A percentile compares a stretch with the other conserved stretches of the same genome.
phyloP scores from a whole-genome alignment of 1,140 invertebrate genomes.

The Prorops nasuta region DNA sequence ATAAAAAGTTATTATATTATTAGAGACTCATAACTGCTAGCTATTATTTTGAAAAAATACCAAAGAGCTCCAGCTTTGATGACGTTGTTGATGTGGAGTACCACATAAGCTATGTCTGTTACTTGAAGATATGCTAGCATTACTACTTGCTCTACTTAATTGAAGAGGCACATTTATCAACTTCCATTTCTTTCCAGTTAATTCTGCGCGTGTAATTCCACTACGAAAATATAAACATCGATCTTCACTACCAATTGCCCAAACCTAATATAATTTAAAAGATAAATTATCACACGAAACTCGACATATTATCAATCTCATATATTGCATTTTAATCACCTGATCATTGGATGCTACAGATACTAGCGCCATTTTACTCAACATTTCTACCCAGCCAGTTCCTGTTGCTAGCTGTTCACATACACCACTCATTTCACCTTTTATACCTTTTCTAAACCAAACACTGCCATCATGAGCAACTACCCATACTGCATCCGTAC shows the following conservation, averaged over 20 bases:
- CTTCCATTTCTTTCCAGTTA: conserved; percentile 86
- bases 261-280: conserved; percentile 54
- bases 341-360: conserved; percentile 87
- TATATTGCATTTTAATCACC: conserved; percentile 47
- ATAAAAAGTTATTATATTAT: not conserved
- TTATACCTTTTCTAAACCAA: conserved; percentile 87
- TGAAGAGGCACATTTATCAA: conserved; percentile 73
- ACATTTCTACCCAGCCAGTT: conserved; percentile 81
- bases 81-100: conserved; percentile 47
- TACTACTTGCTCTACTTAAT: conserved; percentile 75
- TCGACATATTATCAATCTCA: not conserved
- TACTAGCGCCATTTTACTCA: conserved; percentile 77
- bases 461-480: conserved; percentile 79
- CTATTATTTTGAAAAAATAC: conserved; percentile 32
- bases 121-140: conserved; percentile 60
- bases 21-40: not conserved
- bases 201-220: conserved; percentile 73
- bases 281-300: too few relatives aligned
- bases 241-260: conserved; percentile 70
- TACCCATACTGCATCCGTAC: conserved; percentile 84
- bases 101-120: conserved; percentile 58
- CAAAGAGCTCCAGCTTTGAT: conserved; percentile 55
- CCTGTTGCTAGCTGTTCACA: conserved; percentile 73
- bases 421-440: conserved; percentile 66
- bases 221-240: conserved; percentile 76